Base-by-base conservation (phyloP, 2,888 invertebrate genomes). In the Myathropa florea region DNA sequence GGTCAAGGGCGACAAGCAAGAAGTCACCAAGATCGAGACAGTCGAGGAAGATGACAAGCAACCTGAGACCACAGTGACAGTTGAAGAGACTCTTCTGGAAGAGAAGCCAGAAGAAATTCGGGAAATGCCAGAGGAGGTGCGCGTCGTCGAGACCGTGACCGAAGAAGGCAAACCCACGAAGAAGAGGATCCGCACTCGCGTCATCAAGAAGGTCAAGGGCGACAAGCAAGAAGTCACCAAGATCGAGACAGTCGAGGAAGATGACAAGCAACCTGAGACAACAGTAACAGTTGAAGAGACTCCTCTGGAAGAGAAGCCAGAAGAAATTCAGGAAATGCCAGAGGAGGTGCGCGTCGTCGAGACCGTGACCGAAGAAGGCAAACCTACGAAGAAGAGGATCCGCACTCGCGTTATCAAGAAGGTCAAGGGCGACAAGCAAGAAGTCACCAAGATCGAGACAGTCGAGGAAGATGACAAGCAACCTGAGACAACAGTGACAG, bases 401-500 rank as follows among this genome's bases (percentile, higher is more conserved):
- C 89, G 89, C 36, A 90, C 90, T 80, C 88, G 90, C 65, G 83
- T 90, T 75, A 88, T 91, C 85, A 85, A 89, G 78, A 92, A 90
- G 80, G 89, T 90, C 24, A 88, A 89, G 39, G 93, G 91, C 88
- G 91, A 90, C 64, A 91, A 92, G 88, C 90, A 92, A 89, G 91
- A 93, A 90, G 89, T 91, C 10, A 92, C 91, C 3, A 91, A 91
- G 86, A 90, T 91, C 63, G 89, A 90, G 77, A 92, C 89, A 4
- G 89, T 89, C 64, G 90, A 91, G 89, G 91, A 91, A 89, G 92
- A 90, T 86, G 91, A 90, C 72, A 91, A 91, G 89, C 89, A 92
- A 90, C 92, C 93, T 75, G 89, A 93, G 90, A 91, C 91, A 67
- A 90, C 91, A 12, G 91, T 93, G n/a, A 90, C 91, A 4, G 91